Evolutionary conservation across 2,888 invertebrate genomes (phyloP), one percentile per base, ranked within the genome.

Genomic region (Colostygia pectinataria): DNA sequence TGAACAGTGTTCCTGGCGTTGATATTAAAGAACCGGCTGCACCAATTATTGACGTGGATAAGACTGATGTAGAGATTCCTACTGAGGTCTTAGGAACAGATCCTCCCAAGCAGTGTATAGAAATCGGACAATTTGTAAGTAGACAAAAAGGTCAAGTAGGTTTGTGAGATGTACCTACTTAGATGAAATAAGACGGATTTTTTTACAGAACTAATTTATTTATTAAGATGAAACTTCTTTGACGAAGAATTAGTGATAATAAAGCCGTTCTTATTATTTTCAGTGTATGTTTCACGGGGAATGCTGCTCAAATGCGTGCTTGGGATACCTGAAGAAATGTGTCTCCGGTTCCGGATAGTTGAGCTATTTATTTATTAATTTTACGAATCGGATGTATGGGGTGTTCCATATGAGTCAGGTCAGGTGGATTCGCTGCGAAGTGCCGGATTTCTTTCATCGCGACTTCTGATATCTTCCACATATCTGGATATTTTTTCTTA

Each of bases 371-470:
- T 53, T 75, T 77, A 42, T 74, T 75, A 28, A 76, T 59, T 83
- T 93, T 93, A 44, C 93, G 90, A 15, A 92, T 85, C 1, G 95
- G 95, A 81, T 95, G 95, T 56, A 95, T 92, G 2, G 95, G 95
- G 76, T 95, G 95, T 39, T 92, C 89, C 80, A 95, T 89, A 53
- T 92, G 90, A 4, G 93, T 92, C 94, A 61, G 24, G 40, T 95
- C 94, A 1, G 95, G 95, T 0, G 94, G 95, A 82, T 94, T 94
- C 36, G 92, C 92, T 29, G 92, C 93, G 60, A 94, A 95, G 36
- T 91, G 85, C 34, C 80, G 88, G 40, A 96, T 91, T 74, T 94
- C 93, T 53, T 92, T 91, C 93, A 95, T 92, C 13, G 94, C 95
- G 8, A 72, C 90, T 48, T 91, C 93, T 0, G 92, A 93, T 41